Conservation (phyloP, 2,113 vertebrate species). For the Heloderma charlesbogerti region DNA sequence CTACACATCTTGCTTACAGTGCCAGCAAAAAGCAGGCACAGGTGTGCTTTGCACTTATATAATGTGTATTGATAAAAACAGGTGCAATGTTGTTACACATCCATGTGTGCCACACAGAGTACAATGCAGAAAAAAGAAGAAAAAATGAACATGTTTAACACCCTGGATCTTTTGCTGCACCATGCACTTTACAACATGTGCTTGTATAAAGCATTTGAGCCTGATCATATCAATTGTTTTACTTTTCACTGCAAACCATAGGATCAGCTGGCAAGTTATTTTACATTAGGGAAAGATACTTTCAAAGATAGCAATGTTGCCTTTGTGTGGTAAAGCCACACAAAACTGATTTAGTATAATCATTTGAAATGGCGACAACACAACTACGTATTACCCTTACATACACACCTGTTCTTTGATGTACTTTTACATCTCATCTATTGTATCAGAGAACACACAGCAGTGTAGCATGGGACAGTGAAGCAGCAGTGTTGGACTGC, state of each 20-base stretch:
- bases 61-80: background rate
- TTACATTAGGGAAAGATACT: slow-evolving; percentile 23
- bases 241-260: background rate
- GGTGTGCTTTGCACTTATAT: background rate
- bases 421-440: background rate
- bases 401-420: background rate
- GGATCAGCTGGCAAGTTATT: background rate
- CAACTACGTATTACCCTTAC: background rate
- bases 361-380: background rate
- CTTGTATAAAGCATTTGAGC: background rate
- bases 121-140: background rate
- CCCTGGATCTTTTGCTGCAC: background rate
- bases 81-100: background rate
- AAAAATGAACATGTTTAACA: background rate
- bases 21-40: background rate
- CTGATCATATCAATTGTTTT: background rate
- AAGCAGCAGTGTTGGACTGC: background rate
- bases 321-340: background rate
- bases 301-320: background rate
- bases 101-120: background rate
- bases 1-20: background rate
- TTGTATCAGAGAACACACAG: background rate
- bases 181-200: background rate
- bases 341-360: background rate
- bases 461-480: background rate